A percentile compares a stretch with the other conserved stretches of the same genome.
Conservation (phyloP, 2,113 vertebrate genomes). For the Oreotragus oreotragus region DNA sequence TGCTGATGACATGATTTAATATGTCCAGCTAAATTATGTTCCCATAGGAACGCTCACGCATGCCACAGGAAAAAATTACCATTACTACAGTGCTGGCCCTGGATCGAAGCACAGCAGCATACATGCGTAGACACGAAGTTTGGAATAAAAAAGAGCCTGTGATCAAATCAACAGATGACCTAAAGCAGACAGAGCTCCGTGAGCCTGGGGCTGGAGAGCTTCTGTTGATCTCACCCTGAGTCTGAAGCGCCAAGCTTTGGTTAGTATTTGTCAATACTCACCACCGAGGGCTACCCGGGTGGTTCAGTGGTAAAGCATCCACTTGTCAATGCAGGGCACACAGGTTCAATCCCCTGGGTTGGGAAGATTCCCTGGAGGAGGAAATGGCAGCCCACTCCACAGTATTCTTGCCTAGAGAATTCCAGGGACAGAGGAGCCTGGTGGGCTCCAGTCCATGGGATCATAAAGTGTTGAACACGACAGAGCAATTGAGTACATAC, state of each 20-base stretch:
- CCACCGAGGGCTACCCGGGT: neutral
- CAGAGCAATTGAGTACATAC: neutral
- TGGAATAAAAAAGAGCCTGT: no score
- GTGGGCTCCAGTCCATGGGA: neutral
- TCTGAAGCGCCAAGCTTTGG: neutral
- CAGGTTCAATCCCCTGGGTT: neutral
- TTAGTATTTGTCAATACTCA: neutral
- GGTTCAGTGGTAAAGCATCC: neutral
- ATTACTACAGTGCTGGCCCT: neutral
- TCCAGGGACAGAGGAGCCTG: neutral
- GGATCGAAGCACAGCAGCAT: neutral
- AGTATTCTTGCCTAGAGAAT: neutral
- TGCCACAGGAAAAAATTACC: neutral
- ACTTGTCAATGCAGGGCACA: neutral
- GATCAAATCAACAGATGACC: neutral
- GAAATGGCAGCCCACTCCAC: neutral
- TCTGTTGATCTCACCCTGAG: no score
- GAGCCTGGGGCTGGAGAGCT: fast-evolving
- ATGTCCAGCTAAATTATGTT: constrained; percentile 41
- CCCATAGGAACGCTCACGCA: constrained; percentile 6
- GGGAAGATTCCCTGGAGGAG: neutral
- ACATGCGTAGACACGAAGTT: neutral
- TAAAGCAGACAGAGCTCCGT: neutral
- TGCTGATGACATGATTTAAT: constrained; percentile 59
- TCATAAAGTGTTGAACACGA: neutral